phyloP scores from a whole-genome alignment of 2,113 vertebrate genomes.

The Nesogale talazaci region DNA sequence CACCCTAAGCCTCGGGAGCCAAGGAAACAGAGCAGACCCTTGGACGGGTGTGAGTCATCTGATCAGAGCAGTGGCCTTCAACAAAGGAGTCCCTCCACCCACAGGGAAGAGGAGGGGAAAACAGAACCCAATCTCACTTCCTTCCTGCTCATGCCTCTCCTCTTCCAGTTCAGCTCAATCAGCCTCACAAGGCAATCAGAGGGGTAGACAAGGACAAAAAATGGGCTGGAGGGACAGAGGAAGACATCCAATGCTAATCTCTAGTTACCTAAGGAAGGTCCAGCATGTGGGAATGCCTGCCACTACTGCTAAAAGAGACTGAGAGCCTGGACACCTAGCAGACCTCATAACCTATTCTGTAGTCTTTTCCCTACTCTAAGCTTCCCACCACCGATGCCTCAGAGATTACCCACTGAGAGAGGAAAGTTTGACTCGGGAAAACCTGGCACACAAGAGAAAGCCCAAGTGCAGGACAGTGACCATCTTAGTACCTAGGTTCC shows the following conservation, averaged over 20 bases:
- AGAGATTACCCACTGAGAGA: neutral
- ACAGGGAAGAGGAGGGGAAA: too few species aligned
- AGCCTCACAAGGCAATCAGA: neutral
- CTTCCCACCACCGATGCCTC: neutral
- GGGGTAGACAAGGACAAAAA: neutral
- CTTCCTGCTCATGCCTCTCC: too few species aligned
- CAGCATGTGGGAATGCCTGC: neutral
- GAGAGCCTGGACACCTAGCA: neutral
- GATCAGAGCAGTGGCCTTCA: neutral
- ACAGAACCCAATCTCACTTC: neutral
- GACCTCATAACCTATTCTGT: too few species aligned
- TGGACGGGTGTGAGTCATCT: neutral
- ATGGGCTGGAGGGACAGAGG: neutral
- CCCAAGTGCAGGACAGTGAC: neutral
- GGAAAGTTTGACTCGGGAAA: neutral
- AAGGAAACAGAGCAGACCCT: neutral
- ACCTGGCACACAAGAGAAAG: neutral
- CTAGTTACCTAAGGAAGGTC: neutral
- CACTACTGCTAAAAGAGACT: neutral
- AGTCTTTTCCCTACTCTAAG: neutral
- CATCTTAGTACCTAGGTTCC: neutral
- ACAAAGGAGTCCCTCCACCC: neutral
- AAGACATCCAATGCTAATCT: neutral
- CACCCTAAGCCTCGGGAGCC: too few species aligned
- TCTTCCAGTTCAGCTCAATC: neutral